Evolutionary conservation across 2,888 invertebrate genomes (phyloP), one percentile per base, ranked within the genome.

Genomic region (Allygus modestus): DNA sequence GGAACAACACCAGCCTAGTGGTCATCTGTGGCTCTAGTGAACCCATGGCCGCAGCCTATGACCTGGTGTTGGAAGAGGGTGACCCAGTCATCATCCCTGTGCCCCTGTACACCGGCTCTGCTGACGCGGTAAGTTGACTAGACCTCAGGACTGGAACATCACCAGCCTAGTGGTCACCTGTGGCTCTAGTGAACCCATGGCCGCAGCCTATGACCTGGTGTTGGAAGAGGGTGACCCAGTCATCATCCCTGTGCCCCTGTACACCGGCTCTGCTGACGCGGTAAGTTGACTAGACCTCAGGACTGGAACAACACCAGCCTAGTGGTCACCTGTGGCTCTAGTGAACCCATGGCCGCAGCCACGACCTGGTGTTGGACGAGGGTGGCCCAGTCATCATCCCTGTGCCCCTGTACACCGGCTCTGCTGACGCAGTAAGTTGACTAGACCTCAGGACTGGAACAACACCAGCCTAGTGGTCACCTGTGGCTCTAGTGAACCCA

Each of bases 101-200:
- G 89, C 96, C 94, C 5, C 91, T 94, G 0, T 96, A 96, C 89
- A 92, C 95, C 0, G 96, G 96, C 20, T 92, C 94, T 11, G 92
- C 94, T 87, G 92, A 92, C 46, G 92, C 94, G 88, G 95, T 95
- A 89, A 92, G 37, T 37, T 11, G 4, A 37, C 37, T 37, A 37
- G 11, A 0, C 95, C 95, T 0, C 95, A 95, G 0, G 90, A 92
- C 4, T 92, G 93, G 92, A 90, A 92, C 0, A 71, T 61, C 2
- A 85, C 86, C 11, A 89, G 90, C 12, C 89, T 96, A 0, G 89
- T 95, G 51, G 91, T 96, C 33, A 95, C 95, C 4, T 93, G 93
- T 87, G 97, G 96, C 1, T 94, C 95, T 31, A 96, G 96, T 89
- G 96, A 96, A 89, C 96, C 95, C 5, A 92, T 96, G 85, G 94